Evolutionary conservation across 2,797 vertebrate species (phyloP), one percentile per base, ranked within the genome.

Genomic region (Rhabdophis nuchalis): DNA sequence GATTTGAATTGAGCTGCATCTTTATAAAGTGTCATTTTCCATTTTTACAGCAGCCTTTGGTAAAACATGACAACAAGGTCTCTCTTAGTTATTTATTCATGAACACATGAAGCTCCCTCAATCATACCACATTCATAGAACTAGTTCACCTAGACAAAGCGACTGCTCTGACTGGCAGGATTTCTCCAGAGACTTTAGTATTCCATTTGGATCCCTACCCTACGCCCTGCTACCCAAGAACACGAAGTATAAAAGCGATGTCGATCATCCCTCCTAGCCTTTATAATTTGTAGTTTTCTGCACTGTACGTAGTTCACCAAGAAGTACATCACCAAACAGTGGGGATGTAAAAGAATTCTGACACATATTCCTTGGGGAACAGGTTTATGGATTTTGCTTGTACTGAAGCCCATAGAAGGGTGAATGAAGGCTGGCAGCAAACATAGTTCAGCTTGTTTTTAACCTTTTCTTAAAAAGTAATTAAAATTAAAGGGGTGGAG

Each of bases 21-120:
- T 91, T 5, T 53, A 90, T 93, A 68, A 94, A 92, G 18, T 46
- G 57, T 16, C 12, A 87, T 13, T 6, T 92, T 54, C 58, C 27
- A 68, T 89, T 60, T 89, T 23, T 91, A 91, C 87, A 29, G 1
- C 57, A 12, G 9, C 20, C 60, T 90, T 72, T 46, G 11, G n/a
- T 9, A 14, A 90, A 90, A 58, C 0, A 89, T 93, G 53, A 23
- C 41, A 72, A 52, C 0, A 29, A 77, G 27, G 29, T 20, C 27
- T 85, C 64, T 54, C 16, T 54, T 14, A 64, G 25, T 89, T n/a
- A 88, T 14, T 52, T 25, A 88, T n/a, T 88, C 20, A 82, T 82
- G 72, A 82, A 46, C 36, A 25, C 20, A 82, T 82, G 20, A 82
- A 82, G 36, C 36, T 25, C 20, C 72, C 20, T 82, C 60, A 64